Evolutionary conservation across 64 coral and sea anemone species (phyloP), one percentile per base, ranked within the genome.

Genomic region (Platygyra sinensis): DNA sequence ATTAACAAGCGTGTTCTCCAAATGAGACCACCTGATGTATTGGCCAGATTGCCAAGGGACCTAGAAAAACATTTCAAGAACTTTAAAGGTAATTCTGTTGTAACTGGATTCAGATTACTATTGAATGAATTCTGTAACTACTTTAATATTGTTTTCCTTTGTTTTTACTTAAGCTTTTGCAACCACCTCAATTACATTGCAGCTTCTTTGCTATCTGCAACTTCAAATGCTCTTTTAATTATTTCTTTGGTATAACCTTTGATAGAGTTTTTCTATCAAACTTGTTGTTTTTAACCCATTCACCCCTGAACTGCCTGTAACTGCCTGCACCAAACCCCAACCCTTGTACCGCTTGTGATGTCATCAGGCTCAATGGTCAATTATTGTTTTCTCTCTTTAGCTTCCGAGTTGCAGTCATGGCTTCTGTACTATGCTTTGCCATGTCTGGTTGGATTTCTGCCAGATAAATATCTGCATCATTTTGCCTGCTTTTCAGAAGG

Each of bases 1-100:
- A 77, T 92, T 10, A 84, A 39, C 51, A 87, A 79, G 22, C 33
- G 83, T 38, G 20, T 92, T 2, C 62, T 73, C 3, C 62, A 71
- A 19, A 92, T 92, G 90, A 79, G 38, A 20, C 90, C 90, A 79
- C 90, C 90, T 31, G 90, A 92, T 71, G 72, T 80, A 27, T 12
- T 92, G 0, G 22, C 14, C 2, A 79, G 90, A 19, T 59, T 87
- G 11, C 90, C 83, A 87, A n/a, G n/a, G n/a, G n/a, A n/a, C n/a
- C n/a, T n/a, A n/a, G n/a, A n/a, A n/a, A n/a, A n/a, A n/a, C n/a
- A n/a, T n/a, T n/a, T n/a, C n/a, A n/a, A n/a, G n/a, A n/a, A n/a
- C n/a, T n/a, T n/a, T n/a, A n/a, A n/a, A 92, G 90, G 67, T 54
- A 75, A 25, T 25, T n/a, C n/a, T n/a, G n/a, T 92, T 3, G 64